These are phyloP conservation scores for Taeniopygia guttata DNA, from an alignment of 2,797 vertebrate species.

Conservation along the genomic window DNA sequence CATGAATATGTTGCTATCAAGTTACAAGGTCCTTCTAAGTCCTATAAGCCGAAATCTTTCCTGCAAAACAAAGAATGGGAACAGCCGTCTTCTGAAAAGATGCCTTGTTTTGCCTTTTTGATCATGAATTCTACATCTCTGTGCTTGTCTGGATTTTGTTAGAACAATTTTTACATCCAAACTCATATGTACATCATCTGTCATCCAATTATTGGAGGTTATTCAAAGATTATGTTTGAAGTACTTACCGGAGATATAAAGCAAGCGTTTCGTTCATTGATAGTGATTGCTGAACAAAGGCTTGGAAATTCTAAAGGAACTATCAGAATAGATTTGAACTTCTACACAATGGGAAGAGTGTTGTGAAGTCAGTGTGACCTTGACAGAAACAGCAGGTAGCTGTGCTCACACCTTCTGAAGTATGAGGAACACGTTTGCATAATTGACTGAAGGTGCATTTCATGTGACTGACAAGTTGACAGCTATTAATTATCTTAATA, in stretches of 20 bases:
- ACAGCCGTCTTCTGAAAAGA: neutral
- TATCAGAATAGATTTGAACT: constrained; percentile 41
- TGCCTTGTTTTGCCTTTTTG: neutral
- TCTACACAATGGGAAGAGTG: neutral
- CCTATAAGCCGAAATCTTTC: neutral
- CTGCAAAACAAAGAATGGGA: neutral
- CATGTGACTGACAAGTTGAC: constrained; percentile 69
- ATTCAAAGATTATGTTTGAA: constrained; percentile 63
- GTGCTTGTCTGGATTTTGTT: constrained; percentile 15
- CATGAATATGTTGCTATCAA: neutral
- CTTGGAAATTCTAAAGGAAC: constrained; percentile 54
- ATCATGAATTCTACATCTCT: neutral
- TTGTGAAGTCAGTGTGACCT: constrained; percentile 68
- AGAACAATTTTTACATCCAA: constrained; percentile 33
- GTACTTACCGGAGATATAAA: constrained; percentile 26
- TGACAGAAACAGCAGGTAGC: constrained; percentile 48
- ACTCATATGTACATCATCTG: constrained; percentile 35
- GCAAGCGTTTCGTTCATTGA: constrained; percentile 15
- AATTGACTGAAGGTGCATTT: constrained; percentile 65
- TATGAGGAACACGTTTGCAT: neutral
- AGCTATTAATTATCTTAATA: constrained; percentile 78
- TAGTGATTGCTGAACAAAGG: constrained; percentile 7
- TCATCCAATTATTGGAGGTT: constrained; percentile 49
- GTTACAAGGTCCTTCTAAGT: neutral
- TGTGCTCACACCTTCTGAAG: neutral